phyloP scores from a whole-genome alignment of 1,140 invertebrate species.

The Zaprionus camerounensis region DNA sequence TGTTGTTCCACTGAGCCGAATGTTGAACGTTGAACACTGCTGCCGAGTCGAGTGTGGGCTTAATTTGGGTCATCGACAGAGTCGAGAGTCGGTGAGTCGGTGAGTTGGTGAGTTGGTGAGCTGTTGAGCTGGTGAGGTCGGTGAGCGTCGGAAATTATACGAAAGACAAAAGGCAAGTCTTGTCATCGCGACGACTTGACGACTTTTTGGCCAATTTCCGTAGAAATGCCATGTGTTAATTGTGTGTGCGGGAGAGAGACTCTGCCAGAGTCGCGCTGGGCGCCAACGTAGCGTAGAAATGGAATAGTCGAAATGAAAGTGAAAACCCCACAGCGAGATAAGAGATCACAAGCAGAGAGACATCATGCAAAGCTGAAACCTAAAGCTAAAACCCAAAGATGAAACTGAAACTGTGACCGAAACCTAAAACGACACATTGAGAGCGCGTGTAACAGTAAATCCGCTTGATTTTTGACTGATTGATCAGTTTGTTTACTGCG shows the following conservation, averaged over 20 bases:
- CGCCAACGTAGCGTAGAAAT: constrained; percentile 17
- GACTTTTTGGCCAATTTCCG: constrained; percentile 36
- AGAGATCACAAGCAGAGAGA: constrained; percentile 6
- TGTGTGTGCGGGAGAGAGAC: constrained; percentile 31
- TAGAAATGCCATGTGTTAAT: constrained; percentile 39
- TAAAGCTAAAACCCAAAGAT: neutral
- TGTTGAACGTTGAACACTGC: constrained; percentile 39
- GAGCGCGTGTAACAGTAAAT: constrained; percentile 21
- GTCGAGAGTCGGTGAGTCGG: constrained; percentile 5
- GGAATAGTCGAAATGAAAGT: constrained; percentile 30
- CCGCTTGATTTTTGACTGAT: constrained; percentile 25
- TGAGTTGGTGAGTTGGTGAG: neutral
- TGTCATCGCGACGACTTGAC: constrained; percentile 26
- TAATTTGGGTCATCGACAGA: constrained; percentile 41
- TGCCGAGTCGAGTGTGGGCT: constrained; percentile 31
- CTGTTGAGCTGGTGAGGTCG: neutral
- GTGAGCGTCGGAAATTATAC: constrained; percentile 2
- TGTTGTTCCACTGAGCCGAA: constrained; percentile 22
- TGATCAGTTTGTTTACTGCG: constrained; percentile 12
- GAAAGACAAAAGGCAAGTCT: constrained; percentile 25
- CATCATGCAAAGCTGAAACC: neutral
- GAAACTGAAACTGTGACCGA: constrained; percentile 3
- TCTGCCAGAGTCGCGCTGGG: constrained; percentile 1
- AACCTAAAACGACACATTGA: constrained; percentile 17
- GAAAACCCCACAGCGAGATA: constrained; percentile 38